Conservation (phyloP, 2,113 vertebrate genomes). For the Brienomyrus brachyistius region DNA sequence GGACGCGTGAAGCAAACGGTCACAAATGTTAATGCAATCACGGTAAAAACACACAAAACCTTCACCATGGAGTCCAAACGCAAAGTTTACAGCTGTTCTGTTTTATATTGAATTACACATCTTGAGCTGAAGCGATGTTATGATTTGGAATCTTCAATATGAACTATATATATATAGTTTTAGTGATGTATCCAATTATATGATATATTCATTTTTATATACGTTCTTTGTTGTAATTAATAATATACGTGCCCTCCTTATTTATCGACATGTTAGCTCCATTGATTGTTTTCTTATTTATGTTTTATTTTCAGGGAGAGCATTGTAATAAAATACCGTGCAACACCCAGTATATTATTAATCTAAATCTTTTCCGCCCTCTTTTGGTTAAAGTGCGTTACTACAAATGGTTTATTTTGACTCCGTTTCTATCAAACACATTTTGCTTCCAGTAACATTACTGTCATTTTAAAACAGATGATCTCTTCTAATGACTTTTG, state of each 20-base stretch:
- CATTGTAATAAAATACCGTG: neutral
- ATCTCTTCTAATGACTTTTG: neutral
- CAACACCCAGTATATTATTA: conserved; percentile 51
- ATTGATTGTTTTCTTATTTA: neutral
- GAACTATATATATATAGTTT: neutral
- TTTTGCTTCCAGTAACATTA: neutral
- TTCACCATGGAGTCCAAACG: neutral
- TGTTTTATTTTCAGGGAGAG: neutral
- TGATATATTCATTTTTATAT: neutral
- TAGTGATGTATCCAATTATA: neutral
- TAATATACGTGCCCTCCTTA: neutral
- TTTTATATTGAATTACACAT: too few relatives aligned
- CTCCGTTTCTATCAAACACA: neutral
- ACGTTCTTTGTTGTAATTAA: neutral
- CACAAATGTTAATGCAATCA: neutral
- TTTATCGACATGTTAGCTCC: neutral
- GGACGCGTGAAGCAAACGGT: neutral
- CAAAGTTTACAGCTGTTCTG: too few relatives aligned
- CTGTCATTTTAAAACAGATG: neutral
- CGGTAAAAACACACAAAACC: neutral
- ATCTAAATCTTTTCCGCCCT: conserved; percentile 41
- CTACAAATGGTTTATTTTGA: neutral
- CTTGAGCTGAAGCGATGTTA: neutral
- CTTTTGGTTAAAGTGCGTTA: conserved; percentile 24
- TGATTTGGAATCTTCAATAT: neutral